Evolutionary conservation across 2,797 vertebrate species (phyloP), one percentile per base, ranked within the genome.

Genomic region (Mastacembelus armatus): DNA sequence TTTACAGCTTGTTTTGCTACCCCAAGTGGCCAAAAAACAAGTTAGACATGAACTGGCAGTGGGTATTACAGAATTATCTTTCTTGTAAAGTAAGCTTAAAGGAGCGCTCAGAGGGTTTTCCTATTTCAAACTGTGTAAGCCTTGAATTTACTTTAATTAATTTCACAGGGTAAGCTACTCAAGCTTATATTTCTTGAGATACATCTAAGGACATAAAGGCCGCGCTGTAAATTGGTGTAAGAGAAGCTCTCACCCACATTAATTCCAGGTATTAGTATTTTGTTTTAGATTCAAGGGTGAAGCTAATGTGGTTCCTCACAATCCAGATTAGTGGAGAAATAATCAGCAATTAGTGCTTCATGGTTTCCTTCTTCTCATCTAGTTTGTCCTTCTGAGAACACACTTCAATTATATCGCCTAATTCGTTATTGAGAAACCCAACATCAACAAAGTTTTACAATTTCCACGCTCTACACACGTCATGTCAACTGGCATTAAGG

Each of bases 141-240:
- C 33, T 81, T 52, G 55, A 76, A 54, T 78, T 61, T 45, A 44
- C 54, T 75, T 88, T 87, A 89, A 88, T 80, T 84, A 64, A 83
- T 71, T 74, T 73, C 45, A 82, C 32, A 71, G 66, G 60, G 69
- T 68, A 63, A 63, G 15, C 40, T 74, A 29, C 68, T 58, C 52
- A 30, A 73, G 74, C 73, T 76, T 63, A 72, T 30, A 16, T 71
- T 85, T 85, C 71, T 70, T 61, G 61, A 84, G 71, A 71, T 71
- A 66, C 45, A 81, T 74, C 66, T 74, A 69, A 85, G 76, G 85
- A 92, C 83, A 87, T 71, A 79, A 82, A 77, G 56, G 71, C 85
- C 68, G 83, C 82, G 66, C 77, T 86, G 69, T 62, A 77, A 76
- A 80, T 54, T 71, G 42, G 38, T 66, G 69, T 64, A 61, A 71